Conservation (phyloP, 2,797 vertebrate species). For the Alcedo quadribrachys region DNA sequence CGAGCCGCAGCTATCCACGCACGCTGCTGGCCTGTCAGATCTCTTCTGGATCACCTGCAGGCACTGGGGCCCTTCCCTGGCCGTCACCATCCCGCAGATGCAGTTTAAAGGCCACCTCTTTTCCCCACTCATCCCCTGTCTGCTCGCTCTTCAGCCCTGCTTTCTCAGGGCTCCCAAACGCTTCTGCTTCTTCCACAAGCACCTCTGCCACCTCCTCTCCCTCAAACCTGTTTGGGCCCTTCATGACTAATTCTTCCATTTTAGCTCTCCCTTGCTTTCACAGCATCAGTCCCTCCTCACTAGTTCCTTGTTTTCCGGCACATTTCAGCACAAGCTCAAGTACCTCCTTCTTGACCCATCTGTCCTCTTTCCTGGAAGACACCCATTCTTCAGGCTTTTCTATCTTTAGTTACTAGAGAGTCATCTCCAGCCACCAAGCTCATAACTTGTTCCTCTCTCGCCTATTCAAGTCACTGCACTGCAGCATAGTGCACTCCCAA, state of each 20-base stretch:
- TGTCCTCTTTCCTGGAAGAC: background rate
- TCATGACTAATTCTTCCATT: background rate
- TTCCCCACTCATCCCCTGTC: background rate
- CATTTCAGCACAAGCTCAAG: background rate
- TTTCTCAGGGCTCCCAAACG: background rate
- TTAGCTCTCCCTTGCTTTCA: background rate
- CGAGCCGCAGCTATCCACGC: background rate
- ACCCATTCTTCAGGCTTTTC: background rate
- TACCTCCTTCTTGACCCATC: background rate
- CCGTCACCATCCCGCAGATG: accelerated
- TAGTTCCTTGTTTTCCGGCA: background rate
- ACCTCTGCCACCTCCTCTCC: background rate
- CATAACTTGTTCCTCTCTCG: background rate
- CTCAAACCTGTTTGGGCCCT: background rate
- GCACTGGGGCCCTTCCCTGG: background rate
- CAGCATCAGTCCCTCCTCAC: background rate
- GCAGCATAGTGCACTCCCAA: background rate
- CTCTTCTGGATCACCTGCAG: background rate
- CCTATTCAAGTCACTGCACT: background rate
- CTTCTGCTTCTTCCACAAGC: background rate
- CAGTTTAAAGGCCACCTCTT: background rate
- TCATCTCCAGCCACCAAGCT: background rate
- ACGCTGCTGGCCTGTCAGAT: background rate
- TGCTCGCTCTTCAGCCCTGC: background rate
- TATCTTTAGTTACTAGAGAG: background rate